Evolutionary conservation across 2,797 vertebrate species (phyloP).

Genomic region (Scarus forsteni): DNA sequence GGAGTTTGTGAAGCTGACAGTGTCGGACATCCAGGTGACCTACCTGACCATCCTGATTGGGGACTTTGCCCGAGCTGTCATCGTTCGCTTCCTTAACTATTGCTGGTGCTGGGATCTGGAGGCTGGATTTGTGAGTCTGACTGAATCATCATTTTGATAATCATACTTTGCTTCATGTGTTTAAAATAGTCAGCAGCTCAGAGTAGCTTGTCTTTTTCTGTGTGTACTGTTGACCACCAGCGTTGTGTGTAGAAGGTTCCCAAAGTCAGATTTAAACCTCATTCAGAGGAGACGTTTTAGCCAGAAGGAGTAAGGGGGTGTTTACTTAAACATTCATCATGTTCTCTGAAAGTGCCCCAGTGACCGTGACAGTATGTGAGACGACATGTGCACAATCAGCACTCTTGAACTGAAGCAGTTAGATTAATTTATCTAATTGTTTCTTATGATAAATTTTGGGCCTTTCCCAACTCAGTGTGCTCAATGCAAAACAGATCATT

Average conservation of each 20-base stretch:
- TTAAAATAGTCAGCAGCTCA: neutral
- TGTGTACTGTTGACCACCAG: neutral
- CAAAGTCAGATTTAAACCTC: neutral
- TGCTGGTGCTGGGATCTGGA: conserved; percentile 99
- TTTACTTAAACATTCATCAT: no score
- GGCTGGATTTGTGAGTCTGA: conserved; percentile 93
- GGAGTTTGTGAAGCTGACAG: conserved; percentile 96
- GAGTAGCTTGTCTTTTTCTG: no score
- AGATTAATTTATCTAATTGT: no score
- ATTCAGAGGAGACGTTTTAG: no score
- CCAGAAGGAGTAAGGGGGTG: no score
- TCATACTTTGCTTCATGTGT: neutral
- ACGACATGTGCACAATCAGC: no score
- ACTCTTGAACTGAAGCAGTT: no score
- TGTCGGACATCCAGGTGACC: conserved; percentile 97
- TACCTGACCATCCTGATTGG: conserved; percentile 97
- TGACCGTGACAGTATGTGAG: no score
- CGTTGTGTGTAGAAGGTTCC: neutral
- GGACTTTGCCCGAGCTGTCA: conserved; percentile 95
- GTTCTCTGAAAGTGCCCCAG: no score
- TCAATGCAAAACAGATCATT: no score
- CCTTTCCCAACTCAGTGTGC: no score
- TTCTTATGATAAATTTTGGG: no score
- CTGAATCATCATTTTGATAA: neutral
- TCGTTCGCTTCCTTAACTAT: conserved; percentile 97